phyloP scores from a whole-genome alignment of 2,888 invertebrate species.

The Orchestes rusci region DNA sequence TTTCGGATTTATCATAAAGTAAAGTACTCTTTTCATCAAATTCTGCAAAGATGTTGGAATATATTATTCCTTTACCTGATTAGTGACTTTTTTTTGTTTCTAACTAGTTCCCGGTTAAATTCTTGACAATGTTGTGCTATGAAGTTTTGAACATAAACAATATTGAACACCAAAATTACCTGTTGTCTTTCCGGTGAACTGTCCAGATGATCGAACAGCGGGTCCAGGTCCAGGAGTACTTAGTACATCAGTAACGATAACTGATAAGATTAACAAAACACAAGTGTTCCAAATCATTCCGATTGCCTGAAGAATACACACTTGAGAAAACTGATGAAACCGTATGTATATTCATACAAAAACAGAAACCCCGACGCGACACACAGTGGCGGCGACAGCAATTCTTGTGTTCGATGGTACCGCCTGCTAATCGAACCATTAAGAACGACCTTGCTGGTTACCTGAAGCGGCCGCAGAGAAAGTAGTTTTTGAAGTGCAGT shows the following conservation, averaged over 20 bases:
- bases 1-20: no score
- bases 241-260: conserved; percentile 26
- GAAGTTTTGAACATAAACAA: no score
- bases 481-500: conserved; percentile 30
- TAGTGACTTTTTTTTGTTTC: no score
- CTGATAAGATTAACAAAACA: conserved; percentile 24
- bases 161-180: no score
- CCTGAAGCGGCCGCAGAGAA: conserved; percentile 28
- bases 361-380: conserved; percentile 10
- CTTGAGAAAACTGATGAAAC: background rate
- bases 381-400: conserved; percentile 4
- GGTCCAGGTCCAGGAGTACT: conserved; percentile 31
- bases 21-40: no score
- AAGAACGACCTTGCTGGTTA: conserved; percentile 32
- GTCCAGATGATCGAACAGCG: conserved; percentile 26
- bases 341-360: no score
- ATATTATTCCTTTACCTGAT: no score
- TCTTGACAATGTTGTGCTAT: no score
- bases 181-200: conserved; percentile 23
- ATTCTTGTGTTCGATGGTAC: conserved; percentile 23
- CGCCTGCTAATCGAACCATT: conserved; percentile 26
- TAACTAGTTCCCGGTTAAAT: no score
- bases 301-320: background rate
- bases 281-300: conserved; percentile 22
- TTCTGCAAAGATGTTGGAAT: no score